Conservation (phyloP, 2,797 vertebrate species). For the Macroramphosus scolopax region DNA sequence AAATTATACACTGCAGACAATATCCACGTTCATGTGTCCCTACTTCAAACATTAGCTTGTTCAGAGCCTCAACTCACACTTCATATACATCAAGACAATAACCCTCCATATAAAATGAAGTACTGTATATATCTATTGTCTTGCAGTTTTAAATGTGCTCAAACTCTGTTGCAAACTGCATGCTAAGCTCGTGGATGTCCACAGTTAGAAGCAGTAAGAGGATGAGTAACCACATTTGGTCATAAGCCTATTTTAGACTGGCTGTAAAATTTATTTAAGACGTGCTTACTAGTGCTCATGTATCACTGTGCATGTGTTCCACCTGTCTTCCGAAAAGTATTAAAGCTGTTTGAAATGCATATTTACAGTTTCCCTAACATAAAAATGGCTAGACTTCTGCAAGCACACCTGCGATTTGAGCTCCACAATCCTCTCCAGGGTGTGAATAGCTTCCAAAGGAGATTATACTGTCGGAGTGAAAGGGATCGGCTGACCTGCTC, state of each 20-base stretch:
- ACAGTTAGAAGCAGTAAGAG: conserved; percentile 39
- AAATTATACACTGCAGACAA: no score
- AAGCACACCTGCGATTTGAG: conserved; percentile 28
- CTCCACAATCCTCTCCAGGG: conserved; percentile 28
- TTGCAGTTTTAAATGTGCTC: not conserved
- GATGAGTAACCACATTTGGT: conserved; percentile 49
- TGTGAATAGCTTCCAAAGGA: conserved; percentile 31
- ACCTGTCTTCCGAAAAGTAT: not conserved
- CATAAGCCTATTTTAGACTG: conserved; percentile 45
- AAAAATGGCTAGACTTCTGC: conserved; percentile 1
- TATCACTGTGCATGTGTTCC: conserved; percentile 10
- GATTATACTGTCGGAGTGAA: conserved; percentile 45
- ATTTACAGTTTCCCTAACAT: not conserved
- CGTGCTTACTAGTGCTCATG: not conserved
- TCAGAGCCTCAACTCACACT: no score
- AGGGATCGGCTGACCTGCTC: conserved; percentile 39
- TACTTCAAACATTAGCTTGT: no score
- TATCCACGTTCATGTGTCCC: no score
- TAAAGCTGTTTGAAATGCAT: conserved; percentile 3
- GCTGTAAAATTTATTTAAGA: conserved; percentile 34
- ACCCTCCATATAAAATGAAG: no score
- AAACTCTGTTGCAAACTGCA: not conserved
- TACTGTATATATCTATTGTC: not conserved
- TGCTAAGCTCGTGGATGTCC: conserved; percentile 7
- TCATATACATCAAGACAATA: no score